These are phyloP conservation scores for Archaeoteleia sp. DNA, from an alignment of 2,888 invertebrate species.

Conservation along the genomic window DNA sequence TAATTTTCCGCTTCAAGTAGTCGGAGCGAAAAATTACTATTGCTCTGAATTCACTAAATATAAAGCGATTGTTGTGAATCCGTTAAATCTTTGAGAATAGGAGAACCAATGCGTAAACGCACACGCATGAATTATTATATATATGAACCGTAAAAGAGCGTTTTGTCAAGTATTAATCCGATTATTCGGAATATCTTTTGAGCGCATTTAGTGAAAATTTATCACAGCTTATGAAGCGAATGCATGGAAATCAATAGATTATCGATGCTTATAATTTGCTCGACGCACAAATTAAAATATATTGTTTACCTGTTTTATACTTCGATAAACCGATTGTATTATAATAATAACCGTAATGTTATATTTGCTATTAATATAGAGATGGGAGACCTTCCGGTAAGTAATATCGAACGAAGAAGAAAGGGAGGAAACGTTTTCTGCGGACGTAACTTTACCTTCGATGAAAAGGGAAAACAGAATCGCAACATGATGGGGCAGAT, in stretches of 20 bases:
- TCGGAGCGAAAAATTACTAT: not conserved
- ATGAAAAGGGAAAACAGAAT: slow-evolving; percentile 44
- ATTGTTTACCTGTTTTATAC: no score
- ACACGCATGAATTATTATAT: not conserved
- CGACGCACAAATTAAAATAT: no score
- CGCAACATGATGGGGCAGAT: slow-evolving; percentile 35
- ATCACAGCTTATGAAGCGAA: slow-evolving; percentile 6
- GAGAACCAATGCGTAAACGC: not conserved
- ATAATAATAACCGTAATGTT: no score
- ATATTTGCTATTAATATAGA: no score
- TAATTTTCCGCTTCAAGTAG: no score
- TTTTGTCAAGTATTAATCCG: slow-evolving; percentile 7
- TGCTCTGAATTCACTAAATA: not conserved
- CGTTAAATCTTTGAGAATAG: not conserved
- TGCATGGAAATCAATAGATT: no score
- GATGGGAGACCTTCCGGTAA: no score
- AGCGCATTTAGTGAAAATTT: slow-evolving; percentile 1
- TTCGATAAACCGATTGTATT: no score
- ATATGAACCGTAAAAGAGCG: not conserved
- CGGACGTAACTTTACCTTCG: slow-evolving; percentile 25
- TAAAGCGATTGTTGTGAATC: not conserved
- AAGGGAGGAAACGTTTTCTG: no score
- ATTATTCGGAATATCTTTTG: slow-evolving; percentile 2
- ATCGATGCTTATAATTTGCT: no score
- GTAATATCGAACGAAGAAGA: no score